These are phyloP conservation scores for Meteorus cinctellus DNA, from an alignment of 2,888 invertebrate species.

Conservation along the genomic window DNA sequence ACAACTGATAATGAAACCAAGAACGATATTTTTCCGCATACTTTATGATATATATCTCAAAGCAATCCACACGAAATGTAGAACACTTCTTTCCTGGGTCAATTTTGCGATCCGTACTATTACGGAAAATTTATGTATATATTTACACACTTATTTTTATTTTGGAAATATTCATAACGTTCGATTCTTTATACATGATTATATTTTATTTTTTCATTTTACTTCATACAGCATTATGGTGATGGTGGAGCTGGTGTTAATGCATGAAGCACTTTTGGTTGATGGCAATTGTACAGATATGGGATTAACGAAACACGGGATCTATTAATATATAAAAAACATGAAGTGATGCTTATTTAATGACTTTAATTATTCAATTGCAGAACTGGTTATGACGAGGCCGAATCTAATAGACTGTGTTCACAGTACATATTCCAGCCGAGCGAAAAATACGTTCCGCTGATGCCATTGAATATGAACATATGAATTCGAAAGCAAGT, in stretches of 20 bases:
- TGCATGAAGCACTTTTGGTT: constrained; percentile 9
- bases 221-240: neutral
- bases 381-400: constrained; percentile 78
- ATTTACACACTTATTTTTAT: neutral
- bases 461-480: constrained; percentile 72
- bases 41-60: constrained; percentile 39
- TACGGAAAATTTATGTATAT: neutral
- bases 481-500: constrained; percentile 51
- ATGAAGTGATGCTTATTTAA: constrained; percentile 11
- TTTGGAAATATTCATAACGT: neutral
- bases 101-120: neutral
- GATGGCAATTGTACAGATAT: neutral
- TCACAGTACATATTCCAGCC: constrained; percentile 79
- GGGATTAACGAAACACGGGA: neutral
- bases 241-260: neutral
- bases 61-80: neutral
- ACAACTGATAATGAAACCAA: constrained; percentile 31
- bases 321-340: neutral
- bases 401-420: constrained; percentile 77
- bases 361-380: constrained; percentile 47
- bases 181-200: neutral
- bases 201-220: neutral
- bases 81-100: neutral
- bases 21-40: constrained; percentile 41
- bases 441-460: constrained; percentile 78